Evolutionary conservation across 2,113 vertebrate species (phyloP), one percentile per base, ranked within the genome.

Genomic region (Corythornis madagascariensis): DNA sequence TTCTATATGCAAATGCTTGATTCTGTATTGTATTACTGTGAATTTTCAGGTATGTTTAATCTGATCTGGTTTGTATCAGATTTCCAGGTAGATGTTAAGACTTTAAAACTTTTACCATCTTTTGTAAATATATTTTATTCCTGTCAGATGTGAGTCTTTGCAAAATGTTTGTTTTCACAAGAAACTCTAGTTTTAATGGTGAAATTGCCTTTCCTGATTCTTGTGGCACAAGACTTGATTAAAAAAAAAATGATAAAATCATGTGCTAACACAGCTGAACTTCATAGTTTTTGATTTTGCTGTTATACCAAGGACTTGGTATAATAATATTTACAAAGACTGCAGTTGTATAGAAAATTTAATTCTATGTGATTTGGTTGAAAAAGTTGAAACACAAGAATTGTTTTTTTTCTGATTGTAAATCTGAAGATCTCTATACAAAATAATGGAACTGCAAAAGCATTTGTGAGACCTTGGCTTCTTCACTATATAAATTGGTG

Each of bases 191-290:
- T 35, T 80, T 80, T 52, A n/a, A 16, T 42, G 48, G 52, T n/a
- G 35, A 76, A 60, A n/a, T 70, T 35, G 14, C 7, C 31, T 78
- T 60, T 17, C 42, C 13, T 9, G 57, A 35, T 59, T 55, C 18
- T 48, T 38, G 45, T 48, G n/a, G 29, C 38, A 10, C 7, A 26
- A 16, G 26, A 19, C 25, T 25, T 10, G 4, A 18, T 35, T 66
- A 22, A n/a, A 59, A 65, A 65, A 26, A 35, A 31, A 64, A 70
- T 59, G 31, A 42, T 33, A 64, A 35, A 75, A 56, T n/a, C 15
- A 2, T 0, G 0, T 56, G 21, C 50, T 47, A 35, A 5, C 5
- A 2, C 29, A 63, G 48, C 31, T 56, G 15, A 43, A 56, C 10
- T n/a, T 56, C 22, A 38, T 56, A 52, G 2, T 18, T 64, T 33